Evolutionary conservation across 1,140 invertebrate species (phyloP), one percentile per base, ranked within the genome.

Genomic region (Steinernema khuongi): DNA sequence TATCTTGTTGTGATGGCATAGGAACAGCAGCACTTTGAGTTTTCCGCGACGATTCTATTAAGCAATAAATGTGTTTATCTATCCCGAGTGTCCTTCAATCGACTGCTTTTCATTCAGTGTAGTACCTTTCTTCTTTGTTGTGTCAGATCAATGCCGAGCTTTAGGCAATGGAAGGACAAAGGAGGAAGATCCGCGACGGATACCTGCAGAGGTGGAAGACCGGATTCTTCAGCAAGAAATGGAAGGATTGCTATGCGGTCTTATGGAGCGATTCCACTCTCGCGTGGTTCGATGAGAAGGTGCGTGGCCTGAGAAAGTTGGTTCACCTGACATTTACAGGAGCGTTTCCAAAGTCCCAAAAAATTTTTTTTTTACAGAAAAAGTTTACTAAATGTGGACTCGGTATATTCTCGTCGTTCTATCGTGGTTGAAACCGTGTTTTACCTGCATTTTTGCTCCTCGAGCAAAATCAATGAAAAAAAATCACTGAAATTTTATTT

Each of bases 11-110:
- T 41, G 36, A 18, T 31, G n/a, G 50, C n/a, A 32, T 28, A 22
- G 70, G 70, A 17, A 70, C 70, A 32, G 41, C 69, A 33, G 74
- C 60, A 22, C 70, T 70, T 32, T 70, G 71, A 11, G 36, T 41
- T 41, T 41, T 22, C 2, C 22, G 19, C 14, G 19, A 60, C 22
- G 50, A 60, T 60, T 60, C 50, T 14, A 60, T 60, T 22, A 60
- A 4, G 19, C 19, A 60, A 60, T 60, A 60, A 60, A 60, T 22
- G 4, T 22, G 50, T 60, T 60, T 60, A 17, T 60, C 7, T 41
- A n/a, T 41, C 36, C 7, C 7, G 7, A 11, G 36, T 41, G 7
- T 60, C 50, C 26, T 60, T 60, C 22, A 60, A 60, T 26, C 22
- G 11, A 22, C n/a, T 60, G 50, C 50, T 60, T 60, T 60, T 11